A percentile compares a stretch with the other conserved stretches of the same genome.
Evolutionary conservation across 53 echinoderm and acorn worm genomes (phyloP).

Genomic region (Echinometra lucunter): DNA sequence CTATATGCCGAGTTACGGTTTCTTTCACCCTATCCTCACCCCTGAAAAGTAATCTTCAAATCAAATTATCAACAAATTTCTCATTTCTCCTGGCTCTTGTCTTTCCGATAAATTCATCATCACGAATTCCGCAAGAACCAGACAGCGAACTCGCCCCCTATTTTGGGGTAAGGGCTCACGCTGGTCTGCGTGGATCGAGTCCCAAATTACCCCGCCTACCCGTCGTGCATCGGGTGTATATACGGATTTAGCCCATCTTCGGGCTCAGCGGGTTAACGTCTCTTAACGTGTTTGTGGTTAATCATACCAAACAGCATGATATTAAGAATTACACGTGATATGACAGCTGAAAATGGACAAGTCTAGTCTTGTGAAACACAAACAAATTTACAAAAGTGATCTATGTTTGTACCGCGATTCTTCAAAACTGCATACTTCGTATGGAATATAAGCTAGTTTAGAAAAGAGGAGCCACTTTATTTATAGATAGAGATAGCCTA

Average conservation of each 20-base stretch:
- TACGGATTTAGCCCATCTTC: background rate
- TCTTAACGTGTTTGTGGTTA: constrained; percentile 53
- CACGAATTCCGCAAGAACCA: background rate
- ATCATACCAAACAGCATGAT: background rate
- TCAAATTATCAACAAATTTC: background rate
- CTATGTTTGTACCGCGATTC: too few species aligned
- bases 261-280: constrained; percentile 26
- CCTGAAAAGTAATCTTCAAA: background rate
- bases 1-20: background rate
- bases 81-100: constrained; percentile 1
- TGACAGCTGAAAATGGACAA: constrained; percentile 15
- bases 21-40: background rate
- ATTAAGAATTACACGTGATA: background rate
- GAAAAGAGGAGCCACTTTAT: too few species aligned
- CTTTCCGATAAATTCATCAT: background rate
- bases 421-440: too few species aligned
- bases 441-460: too few species aligned
- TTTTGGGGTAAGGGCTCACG: background rate
- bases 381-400: background rate
- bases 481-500: too few species aligned
- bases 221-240: background rate
- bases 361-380: background rate
- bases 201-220: constrained; percentile 10
- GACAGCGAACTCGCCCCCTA: constrained; percentile 11
- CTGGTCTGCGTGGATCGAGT: background rate